phyloP scores from a whole-genome alignment of 2,888 invertebrate genomes.

The Dioctria rufipes region DNA sequence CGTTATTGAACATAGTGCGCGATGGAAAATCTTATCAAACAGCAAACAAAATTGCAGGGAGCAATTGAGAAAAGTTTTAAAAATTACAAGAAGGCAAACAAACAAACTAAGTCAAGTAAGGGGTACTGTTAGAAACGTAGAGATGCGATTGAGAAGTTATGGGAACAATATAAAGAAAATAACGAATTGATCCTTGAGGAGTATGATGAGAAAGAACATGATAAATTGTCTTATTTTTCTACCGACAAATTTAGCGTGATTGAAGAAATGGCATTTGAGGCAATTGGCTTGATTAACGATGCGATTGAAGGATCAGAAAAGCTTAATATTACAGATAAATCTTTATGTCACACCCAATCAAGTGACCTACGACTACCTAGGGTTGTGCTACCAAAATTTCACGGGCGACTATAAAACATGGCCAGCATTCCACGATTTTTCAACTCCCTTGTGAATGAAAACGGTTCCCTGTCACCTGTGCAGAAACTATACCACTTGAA shows the following conservation, averaged over 20 bases:
- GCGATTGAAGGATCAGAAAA: neutral
- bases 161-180: neutral
- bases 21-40: too few relatives aligned
- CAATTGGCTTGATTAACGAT: neutral
- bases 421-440: neutral
- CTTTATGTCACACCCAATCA: too few relatives aligned
- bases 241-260: neutral
- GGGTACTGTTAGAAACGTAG: too few relatives aligned
- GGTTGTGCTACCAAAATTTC: neutral
- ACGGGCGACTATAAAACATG: slow-evolving; percentile 4
- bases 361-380: slow-evolving; percentile 1
- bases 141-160: too few relatives aligned
- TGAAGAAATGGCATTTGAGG: neutral
- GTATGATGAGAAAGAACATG: slow-evolving; percentile 1
- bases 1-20: too few relatives aligned
- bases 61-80: neutral
- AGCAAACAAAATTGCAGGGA: neutral
- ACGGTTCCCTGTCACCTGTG: neutral
- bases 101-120: too few relatives aligned
- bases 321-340: too few relatives aligned
- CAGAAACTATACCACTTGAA: slow-evolving; percentile 23
- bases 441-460: neutral
- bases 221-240: neutral
- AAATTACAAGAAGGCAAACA: slow-evolving; percentile 6
- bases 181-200: neutral